Evolutionary conservation across 35 echinoderm and acorn worm genomes (phyloP), one percentile per base, ranked within the genome.

Genomic region (Heliocidaris erythrogramma): DNA sequence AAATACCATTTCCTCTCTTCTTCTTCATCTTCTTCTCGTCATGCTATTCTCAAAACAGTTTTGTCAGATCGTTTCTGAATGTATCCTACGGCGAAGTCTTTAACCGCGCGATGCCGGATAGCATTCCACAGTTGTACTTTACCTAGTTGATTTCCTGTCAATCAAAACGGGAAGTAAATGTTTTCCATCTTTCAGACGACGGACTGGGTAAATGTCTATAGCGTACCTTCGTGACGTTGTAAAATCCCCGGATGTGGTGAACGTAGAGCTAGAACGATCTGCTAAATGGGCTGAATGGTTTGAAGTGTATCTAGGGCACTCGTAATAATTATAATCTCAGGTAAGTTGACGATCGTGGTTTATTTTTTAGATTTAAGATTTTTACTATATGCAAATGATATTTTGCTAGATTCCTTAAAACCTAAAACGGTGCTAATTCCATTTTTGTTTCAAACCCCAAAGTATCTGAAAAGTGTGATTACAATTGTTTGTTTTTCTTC

Each of bases 21-120:
- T 27, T 78, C 65, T 27, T 27, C 65, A 27, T 78, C 65, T 78
- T 27, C 65, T 78, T 78, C 27, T 78, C 65, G 18, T 78, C 65
- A 78, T 24, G 65, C 65, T 78, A 78, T 78, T 78, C 65, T 78
- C 65, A 78, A 78, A 78, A 78, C 65, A 78, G 65, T 78, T 78
- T n/a, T 78, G 65, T 78, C 65, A 78, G 65, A 78, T 78, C 65
- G 65, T 78, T 78, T 78, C 21, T 21, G 27, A 78, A 78, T 78
- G 27, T 17, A 18, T 78, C 65, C 65, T n/a, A 78, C 18, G 65
- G 65, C 65, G 65, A 78, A 78, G 65, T 78, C 65, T 78, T 78
- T 78, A 78, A 78, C 65, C 65, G 65, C 65, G 65, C 65, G 18
- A n/a, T 78, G 65, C 65, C 65, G 65, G 65, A 78, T 78, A 27